These are phyloP conservation scores for Heliconius hermathena DNA, from an alignment of 1,140 invertebrate genomes.

Conservation along the genomic window DNA sequence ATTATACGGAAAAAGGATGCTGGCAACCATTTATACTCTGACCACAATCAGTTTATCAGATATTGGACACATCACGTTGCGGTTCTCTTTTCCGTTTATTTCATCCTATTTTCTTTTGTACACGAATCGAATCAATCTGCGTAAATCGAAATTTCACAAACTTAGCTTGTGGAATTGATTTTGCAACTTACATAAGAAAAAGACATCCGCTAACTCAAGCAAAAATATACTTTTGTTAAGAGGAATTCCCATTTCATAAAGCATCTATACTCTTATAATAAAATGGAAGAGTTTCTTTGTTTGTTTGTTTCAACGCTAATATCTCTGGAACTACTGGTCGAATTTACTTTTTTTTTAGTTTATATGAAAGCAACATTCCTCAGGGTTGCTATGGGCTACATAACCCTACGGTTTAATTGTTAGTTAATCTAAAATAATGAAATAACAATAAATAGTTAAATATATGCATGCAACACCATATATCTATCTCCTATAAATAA, in stretches of 20 bases:
- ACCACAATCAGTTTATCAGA: neutral
- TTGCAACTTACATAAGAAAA: neutral
- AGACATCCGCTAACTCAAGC: neutral
- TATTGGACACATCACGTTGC: neutral
- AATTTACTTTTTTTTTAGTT: too few species aligned
- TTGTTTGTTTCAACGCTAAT: too few species aligned
- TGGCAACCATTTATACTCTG: neutral
- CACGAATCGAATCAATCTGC: neutral
- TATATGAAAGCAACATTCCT: too few species aligned
- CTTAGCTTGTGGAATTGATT: neutral
- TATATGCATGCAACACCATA: too few species aligned
- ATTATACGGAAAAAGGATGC: neutral
- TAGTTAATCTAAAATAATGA: too few species aligned
- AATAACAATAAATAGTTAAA: too few species aligned
- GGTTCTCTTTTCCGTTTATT: neutral
- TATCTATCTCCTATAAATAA: too few species aligned
- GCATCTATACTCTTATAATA: too few species aligned
- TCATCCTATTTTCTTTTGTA: constrained; percentile 1
- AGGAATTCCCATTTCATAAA: neutral
- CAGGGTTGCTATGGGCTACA: too few species aligned
- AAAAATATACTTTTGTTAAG: neutral
- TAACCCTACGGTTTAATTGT: too few species aligned
- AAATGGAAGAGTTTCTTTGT: too few species aligned
- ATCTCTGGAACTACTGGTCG: too few species aligned
- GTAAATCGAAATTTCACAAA: constrained; percentile 3